Evolutionary conservation across 2,113 vertebrate species (phyloP), one percentile per base, ranked within the genome.

Genomic region (Lasiurus borealis): DNA sequence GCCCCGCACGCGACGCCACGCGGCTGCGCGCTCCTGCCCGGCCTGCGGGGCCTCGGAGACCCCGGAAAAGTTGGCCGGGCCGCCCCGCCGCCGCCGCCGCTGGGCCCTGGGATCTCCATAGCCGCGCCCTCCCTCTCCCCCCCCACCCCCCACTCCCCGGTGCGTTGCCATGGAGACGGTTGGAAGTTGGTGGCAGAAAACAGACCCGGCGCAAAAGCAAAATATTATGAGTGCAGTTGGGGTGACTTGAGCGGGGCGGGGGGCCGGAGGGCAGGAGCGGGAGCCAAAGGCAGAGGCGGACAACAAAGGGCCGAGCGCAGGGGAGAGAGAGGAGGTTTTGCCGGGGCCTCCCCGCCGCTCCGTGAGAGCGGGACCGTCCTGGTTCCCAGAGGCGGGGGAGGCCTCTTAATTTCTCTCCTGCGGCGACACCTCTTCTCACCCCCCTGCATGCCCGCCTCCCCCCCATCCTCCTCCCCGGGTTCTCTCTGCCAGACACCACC

Each of bases 261-360:
- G 93, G 95, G 73, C 88, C 81, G 98, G 97, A 98, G 98, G 98
- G 98, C 98, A 98, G 92, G 98, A 98, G 98, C 98, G 92, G 95
- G 98, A 98, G 97, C 98, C 98, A 97, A 97, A 98, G 98, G 98
- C 98, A 98, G 98, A 98, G 98, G 95, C 94, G 92, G 97, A 98
- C 98, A 99, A 98, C 97, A 98, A 98, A 98, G 94, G 93, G 78
- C 92, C 68, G 52, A 69, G 90, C n/a, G 82, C 95, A 89, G 92
- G 80, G n/a, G n/a, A n/a, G n/a, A 85, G 85, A 94, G 96, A 40
- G 69, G 81, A 80, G 93, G n/a, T n/a, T 92, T 92, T 92, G 90
- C 85, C 14, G 4, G 93, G 77, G 90, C 64, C 90, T 78, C 48
- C 77, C 91, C 0, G 78, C 69, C 50, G 29, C 97, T 72, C n/a